Conservation (phyloP, 2,797 vertebrate genomes). For the Rhynchonycteris naso region DNA sequence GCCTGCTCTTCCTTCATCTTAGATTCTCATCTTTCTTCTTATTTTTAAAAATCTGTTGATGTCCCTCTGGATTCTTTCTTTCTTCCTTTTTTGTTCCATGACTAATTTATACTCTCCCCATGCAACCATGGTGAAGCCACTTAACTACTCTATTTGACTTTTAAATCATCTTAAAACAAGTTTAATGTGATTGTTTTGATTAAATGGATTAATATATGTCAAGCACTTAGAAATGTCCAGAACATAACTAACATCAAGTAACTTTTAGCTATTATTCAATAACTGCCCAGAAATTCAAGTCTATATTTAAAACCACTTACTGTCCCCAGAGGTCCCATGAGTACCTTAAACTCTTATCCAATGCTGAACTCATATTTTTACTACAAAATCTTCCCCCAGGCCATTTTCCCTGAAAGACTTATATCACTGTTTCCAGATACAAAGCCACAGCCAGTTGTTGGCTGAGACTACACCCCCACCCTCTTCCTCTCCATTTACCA, state of each 20-base stretch:
- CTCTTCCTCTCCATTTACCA: neutral
- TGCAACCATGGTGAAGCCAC: neutral
- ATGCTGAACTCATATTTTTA: neutral
- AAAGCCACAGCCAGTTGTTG: neutral
- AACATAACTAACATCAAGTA: neutral
- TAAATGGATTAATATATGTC: neutral
- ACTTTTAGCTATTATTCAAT: neutral
- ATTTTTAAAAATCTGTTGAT: neutral
- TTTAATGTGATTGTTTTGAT: neutral
- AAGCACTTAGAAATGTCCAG: constrained; percentile 29
- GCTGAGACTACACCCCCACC: neutral
- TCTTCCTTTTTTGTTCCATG: neutral
- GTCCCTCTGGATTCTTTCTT: neutral
- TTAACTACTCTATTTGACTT: neutral
- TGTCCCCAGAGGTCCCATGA: neutral
- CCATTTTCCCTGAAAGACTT: neutral
- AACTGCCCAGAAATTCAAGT: neutral
- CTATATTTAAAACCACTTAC: constrained; percentile 3
- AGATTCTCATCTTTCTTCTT: neutral
- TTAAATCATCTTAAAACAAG: neutral
- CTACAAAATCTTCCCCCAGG: neutral
- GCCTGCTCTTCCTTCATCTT: neutral
- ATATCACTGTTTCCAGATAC: neutral
- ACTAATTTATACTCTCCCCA: neutral
- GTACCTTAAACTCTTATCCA: neutral